phyloP scores from a whole-genome alignment of 2,113 vertebrate species.

The Opisthocomus hoazin region DNA sequence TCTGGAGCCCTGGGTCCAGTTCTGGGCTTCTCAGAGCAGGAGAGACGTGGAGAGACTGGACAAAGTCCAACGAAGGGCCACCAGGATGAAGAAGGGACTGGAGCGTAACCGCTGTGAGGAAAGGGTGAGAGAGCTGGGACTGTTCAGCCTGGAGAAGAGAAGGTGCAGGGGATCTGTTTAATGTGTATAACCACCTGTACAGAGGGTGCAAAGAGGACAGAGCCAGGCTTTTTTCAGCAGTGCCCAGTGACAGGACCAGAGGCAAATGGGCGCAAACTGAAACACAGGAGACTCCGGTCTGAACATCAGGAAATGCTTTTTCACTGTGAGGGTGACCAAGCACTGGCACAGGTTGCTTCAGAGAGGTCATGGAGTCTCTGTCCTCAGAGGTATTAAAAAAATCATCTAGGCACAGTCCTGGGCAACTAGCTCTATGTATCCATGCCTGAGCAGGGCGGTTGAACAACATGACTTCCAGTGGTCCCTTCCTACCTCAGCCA shows the following conservation, averaged over 20 bases:
- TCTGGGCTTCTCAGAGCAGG: neutral
- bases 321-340: neutral
- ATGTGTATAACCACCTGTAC: neutral
- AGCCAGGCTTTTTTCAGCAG: neutral
- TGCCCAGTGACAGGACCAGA: neutral
- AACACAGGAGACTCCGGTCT: neutral
- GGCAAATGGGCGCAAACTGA: neutral
- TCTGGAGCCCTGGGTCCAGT: neutral
- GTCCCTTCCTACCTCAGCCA: neutral
- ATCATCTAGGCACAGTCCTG: neutral
- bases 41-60: neutral
- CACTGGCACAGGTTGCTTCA: neutral
- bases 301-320: neutral
- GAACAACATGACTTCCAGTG: rapidly evolving
- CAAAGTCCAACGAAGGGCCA: neutral
- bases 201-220: neutral
- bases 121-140: neutral
- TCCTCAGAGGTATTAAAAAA: neutral
- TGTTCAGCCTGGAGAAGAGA: neutral
- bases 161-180: neutral
- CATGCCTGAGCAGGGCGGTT: neutral
- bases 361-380: neutral
- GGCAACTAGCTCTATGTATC: neutral
- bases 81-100: neutral
- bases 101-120: neutral